Conservation (phyloP, 2,888 invertebrate genomes). For the Phanerotoma sp. region DNA sequence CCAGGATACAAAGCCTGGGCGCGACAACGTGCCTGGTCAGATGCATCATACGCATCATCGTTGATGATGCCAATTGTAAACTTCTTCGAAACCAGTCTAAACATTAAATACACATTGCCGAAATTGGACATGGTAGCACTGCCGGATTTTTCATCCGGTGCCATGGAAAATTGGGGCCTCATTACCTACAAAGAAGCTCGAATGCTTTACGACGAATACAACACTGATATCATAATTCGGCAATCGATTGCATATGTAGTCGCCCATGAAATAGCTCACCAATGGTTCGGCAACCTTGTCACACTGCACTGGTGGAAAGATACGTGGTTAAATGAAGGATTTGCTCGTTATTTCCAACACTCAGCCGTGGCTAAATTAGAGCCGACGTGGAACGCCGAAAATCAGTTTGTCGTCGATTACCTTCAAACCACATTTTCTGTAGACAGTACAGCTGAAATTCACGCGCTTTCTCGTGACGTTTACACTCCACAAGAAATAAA, state of each 20-base stretch:
- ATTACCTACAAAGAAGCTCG: slow-evolving; percentile 60
- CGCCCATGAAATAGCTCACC: slow-evolving; percentile 73
- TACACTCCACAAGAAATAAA: slow-evolving; percentile 63
- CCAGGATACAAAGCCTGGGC: slow-evolving; percentile 57
- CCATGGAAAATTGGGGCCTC: slow-evolving; percentile 94
- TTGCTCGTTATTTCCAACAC: slow-evolving; percentile 66
- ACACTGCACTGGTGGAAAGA: slow-evolving; percentile 73
- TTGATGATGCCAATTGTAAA: too few species aligned
- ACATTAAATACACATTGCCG: too few species aligned
- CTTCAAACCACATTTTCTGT: slow-evolving; percentile 65
- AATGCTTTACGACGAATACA: slow-evolving; percentile 35
- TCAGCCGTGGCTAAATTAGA: slow-evolving; percentile 58
- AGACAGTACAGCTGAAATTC: slow-evolving; percentile 64
- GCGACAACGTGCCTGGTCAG: slow-evolving; percentile 38
- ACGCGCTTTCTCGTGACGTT: slow-evolving; percentile 62
- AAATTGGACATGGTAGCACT: slow-evolving; percentile 84
- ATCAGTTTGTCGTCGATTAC: slow-evolving; percentile 72
- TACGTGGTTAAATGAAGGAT: slow-evolving; percentile 74
- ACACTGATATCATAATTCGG: slow-evolving; percentile 32
- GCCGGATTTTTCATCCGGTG: slow-evolving; percentile 79
- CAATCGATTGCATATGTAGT: slow-evolving; percentile 52
- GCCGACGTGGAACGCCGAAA: slow-evolving; percentile 64
- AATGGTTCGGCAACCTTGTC: slow-evolving; percentile 75
- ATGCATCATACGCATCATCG: too few species aligned
- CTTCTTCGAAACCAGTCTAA: too few species aligned